A percentile compares a stretch with the other conserved stretches of the same genome.
Evolutionary conservation across 2,888 invertebrate species (phyloP).

Genomic region (Cactoblastis cactorum): DNA sequence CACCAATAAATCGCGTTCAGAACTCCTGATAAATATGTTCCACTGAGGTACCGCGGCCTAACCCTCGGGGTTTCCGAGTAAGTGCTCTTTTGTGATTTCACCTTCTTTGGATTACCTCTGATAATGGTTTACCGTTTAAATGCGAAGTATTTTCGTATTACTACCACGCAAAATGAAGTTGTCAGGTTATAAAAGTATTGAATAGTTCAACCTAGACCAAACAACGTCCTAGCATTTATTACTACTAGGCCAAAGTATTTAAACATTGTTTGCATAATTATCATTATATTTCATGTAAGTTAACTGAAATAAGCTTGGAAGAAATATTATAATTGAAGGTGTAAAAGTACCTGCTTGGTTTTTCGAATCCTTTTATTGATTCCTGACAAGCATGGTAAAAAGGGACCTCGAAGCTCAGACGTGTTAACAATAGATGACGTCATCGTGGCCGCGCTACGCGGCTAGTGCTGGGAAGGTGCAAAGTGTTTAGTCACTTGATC

Average conservation of each 20-base stretch:
- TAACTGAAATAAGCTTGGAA: too few relatives aligned
- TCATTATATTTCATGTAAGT: too few relatives aligned
- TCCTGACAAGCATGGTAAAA: background rate
- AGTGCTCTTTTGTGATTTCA: background rate
- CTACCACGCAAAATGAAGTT: background rate
- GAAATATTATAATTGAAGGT: too few relatives aligned
- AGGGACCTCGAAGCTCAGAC: background rate
- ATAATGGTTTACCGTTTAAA: background rate
- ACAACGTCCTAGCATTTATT: too few relatives aligned
- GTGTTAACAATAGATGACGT: conserved; percentile 1
- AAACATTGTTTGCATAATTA: too few relatives aligned
- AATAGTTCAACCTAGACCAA: too few relatives aligned
- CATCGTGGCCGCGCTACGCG: background rate
- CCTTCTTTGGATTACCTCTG: background rate
- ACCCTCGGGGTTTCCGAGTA: background rate
- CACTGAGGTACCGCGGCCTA: background rate
- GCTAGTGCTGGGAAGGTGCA: background rate
- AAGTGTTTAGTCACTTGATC: conserved; percentile 6
- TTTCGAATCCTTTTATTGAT: too few relatives aligned
- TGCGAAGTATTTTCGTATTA: background rate
- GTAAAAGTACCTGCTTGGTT: too few relatives aligned
- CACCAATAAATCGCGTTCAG: background rate
- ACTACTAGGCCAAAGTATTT: too few relatives aligned
- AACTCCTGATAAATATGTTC: background rate
- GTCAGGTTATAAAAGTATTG: too few relatives aligned